phyloP scores from a whole-genome alignment of 2,797 vertebrate species.

The Myiotriccus ornatus region DNA sequence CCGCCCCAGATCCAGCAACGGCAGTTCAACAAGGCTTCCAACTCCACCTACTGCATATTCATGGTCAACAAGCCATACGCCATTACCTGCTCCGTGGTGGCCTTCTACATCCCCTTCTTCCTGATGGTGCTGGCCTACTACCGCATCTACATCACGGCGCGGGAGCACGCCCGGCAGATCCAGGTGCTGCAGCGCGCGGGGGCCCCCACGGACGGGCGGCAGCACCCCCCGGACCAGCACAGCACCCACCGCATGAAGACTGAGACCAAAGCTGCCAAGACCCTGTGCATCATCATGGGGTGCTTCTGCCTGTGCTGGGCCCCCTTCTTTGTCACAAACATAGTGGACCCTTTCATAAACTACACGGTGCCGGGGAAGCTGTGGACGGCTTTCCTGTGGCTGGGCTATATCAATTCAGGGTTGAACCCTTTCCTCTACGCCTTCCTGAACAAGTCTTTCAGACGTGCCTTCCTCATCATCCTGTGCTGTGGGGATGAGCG shows the following conservation, averaged over 20 bases:
- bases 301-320: conserved; percentile 99
- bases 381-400: conserved; percentile 95
- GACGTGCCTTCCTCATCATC: conserved; percentile 99
- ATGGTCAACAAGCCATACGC: conserved; percentile 99
- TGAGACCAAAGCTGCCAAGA: conserved; percentile 98
- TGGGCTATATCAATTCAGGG: conserved; percentile 99
- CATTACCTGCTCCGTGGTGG: conserved; percentile 96
- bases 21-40: conserved; percentile 83
- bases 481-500: conserved; percentile 94
- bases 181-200: conserved; percentile 89
- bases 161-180: conserved; percentile 92
- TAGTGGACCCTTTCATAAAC: conserved; percentile 96
- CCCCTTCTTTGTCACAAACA: conserved; percentile 95
- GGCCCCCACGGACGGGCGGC: conserved; percentile 57
- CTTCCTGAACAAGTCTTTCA: conserved; percentile 99
- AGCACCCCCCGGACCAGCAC: conserved; percentile 85
- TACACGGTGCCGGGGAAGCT: conserved; percentile 91
- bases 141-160: conserved; percentile 94
- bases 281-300: conserved; percentile 97
- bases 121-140: conserved; percentile 99
- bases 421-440: conserved; percentile 98
- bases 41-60: conserved; percentile 93
- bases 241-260: conserved; percentile 93
- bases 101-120: conserved; percentile 96
- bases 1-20: conserved; percentile 84